Conservation (phyloP, 2,888 invertebrate genomes). For the Laothoe populi region DNA sequence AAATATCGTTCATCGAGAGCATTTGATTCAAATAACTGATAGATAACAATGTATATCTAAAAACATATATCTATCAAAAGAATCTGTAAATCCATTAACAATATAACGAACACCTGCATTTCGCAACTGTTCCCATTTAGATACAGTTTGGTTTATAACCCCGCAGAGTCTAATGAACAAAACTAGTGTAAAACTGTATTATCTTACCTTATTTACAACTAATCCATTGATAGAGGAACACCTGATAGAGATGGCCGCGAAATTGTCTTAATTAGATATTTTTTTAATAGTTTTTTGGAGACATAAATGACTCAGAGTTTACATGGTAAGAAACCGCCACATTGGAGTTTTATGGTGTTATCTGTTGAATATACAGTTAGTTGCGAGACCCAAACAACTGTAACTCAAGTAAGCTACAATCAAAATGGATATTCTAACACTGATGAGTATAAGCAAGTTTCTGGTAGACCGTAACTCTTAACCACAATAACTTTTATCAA, state of each 20-base stretch:
- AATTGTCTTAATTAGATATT: not conserved
- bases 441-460: too few relatives aligned
- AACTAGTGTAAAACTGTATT: constrained; percentile 7
- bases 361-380: too few relatives aligned
- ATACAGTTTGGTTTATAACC: not conserved
- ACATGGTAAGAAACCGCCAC: too few relatives aligned
- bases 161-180: not conserved
- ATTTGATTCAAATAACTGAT: too few relatives aligned
- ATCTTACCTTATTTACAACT: not conserved
- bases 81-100: not conserved
- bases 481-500: too few relatives aligned
- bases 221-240: not conserved
- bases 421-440: too few relatives aligned
- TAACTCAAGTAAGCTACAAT: too few relatives aligned
- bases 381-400: too few relatives aligned
- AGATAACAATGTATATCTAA: too few relatives aligned
- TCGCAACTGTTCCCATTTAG: constrained; percentile 13
- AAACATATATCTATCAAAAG: not conserved
- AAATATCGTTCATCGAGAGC: too few relatives aligned
- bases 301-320: not conserved
- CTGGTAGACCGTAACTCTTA: too few relatives aligned
- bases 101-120: constrained; percentile 7
- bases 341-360: too few relatives aligned
- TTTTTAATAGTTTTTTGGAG: not conserved
- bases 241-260: not conserved